Conservation (phyloP, 2,888 invertebrate genomes). For the Hydrotaea diabolus region DNA sequence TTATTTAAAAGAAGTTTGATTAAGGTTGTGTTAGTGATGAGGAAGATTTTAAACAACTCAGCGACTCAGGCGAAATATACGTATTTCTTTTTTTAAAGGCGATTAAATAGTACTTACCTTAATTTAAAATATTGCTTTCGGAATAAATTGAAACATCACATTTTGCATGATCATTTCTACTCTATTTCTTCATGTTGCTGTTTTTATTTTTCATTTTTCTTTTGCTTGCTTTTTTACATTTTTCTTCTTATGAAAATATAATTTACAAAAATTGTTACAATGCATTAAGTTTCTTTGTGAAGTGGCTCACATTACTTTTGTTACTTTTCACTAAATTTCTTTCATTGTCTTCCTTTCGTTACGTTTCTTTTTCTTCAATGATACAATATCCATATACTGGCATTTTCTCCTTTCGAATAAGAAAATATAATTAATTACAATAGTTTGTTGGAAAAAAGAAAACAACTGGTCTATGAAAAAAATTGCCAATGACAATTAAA, state of each 20-base stretch:
- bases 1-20: too few relatives aligned
- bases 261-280: constrained; percentile 77
- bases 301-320: constrained; percentile 6
- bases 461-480: neutral
- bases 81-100: too few relatives aligned
- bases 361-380: constrained; percentile 46
- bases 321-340: constrained; percentile 29
- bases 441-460: neutral
- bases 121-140: too few relatives aligned
- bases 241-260: constrained; percentile 76
- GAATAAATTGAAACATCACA: neutral
- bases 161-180: constrained; percentile 73
- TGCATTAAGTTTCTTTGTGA: constrained; percentile 44
- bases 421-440: constrained; percentile 8
- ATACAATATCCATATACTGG: neutral
- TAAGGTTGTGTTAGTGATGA: too few relatives aligned
- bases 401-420: neutral
- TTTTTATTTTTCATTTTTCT: constrained; percentile 43
- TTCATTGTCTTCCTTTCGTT: neutral
- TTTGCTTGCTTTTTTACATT: constrained; percentile 22
- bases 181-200: constrained; percentile 70
- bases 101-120: too few relatives aligned
- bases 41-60: too few relatives aligned
- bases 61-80: too few relatives aligned
- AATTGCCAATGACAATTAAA: constrained; percentile 2